A percentile compares a stretch with the other conserved stretches of the same genome.
phyloP scores from a whole-genome alignment of 1,140 invertebrate genomes.

The Zaprionus davidi region DNA sequence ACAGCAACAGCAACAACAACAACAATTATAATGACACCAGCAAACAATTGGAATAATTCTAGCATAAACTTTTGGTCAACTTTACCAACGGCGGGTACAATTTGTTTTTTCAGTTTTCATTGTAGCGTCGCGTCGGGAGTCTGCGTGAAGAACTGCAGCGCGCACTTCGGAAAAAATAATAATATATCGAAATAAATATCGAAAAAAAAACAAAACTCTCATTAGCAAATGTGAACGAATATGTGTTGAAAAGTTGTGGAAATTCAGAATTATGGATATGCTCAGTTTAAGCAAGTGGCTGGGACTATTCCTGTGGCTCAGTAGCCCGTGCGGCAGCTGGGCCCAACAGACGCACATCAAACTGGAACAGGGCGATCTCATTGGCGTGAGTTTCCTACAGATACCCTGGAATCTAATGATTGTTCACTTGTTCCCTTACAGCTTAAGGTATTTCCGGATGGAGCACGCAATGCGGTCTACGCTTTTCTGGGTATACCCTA shows the following conservation, averaged over 20 bases:
- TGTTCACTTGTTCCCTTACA: slow-evolving; percentile 39
- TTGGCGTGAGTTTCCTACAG: slow-evolving; percentile 52
- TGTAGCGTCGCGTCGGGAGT: slow-evolving; percentile 40
- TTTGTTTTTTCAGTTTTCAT: slow-evolving; percentile 61
- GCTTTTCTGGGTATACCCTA: slow-evolving; percentile 89
- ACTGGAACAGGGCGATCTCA: slow-evolving; percentile 72
- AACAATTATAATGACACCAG: slow-evolving; percentile 72
- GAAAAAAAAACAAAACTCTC: slow-evolving; percentile 15
- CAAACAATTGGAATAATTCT: slow-evolving; percentile 82
- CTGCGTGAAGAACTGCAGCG: slow-evolving; percentile 40
- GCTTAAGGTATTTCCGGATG: slow-evolving; percentile 85
- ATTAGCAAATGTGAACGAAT: background rate
- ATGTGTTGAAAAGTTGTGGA: slow-evolving; percentile 40
- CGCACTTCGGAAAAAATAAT: background rate
- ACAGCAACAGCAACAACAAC: slow-evolving; percentile 33
- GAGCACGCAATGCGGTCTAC: slow-evolving; percentile 85
- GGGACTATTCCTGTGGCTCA: slow-evolving; percentile 13
- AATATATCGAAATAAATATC: slow-evolving; percentile 5
- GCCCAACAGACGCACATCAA: slow-evolving; percentile 74
- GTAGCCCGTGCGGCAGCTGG: background rate
- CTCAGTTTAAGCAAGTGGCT: slow-evolving; percentile 14
- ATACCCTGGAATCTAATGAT: background rate
- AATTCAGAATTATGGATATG: slow-evolving; percentile 39
- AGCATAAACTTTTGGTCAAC: slow-evolving; percentile 70
- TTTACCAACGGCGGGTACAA: slow-evolving; percentile 41